Base-by-base conservation (phyloP, 1,140 invertebrate species). In the Drosophila repletoides region DNA sequence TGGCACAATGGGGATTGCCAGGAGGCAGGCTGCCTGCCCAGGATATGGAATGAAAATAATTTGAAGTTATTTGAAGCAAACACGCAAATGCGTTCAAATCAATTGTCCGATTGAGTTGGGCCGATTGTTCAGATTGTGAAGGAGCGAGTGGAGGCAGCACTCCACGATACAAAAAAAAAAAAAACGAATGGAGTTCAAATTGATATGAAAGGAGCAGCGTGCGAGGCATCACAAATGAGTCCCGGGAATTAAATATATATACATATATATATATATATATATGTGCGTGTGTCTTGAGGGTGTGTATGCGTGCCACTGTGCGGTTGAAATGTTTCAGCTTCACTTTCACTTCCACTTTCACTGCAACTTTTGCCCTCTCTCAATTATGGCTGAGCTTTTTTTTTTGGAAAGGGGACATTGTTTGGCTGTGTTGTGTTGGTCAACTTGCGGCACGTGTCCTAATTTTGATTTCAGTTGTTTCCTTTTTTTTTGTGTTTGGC, bases 11-110 rank as follows among this genome's bases (percentile, higher is more conserved):
- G 74, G 61, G 75, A 77, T 24, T 66, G 53, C 19, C 22, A 21
- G 22, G 26, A 15, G 5, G 7, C 9, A 15, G 17, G 17, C 29
- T 5, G 31, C 2, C 33, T n/a, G 29, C 58, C 61, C 69, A 60
- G 49, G 21, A 53, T 31, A 41, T 19, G 6, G 40, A 58, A 55
- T 59, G 55, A 59, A 84, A 72, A 84, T 84, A 84, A 84, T 84
- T 84, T 75, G 49, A 75, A 80, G 76, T 86, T 86, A 86, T 86
- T 80, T 63, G 80, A 34, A 60, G 64, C 75, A 88, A 88, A 71
- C 88, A 89, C 83, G 81, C 87, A 87, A 89, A 89, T 89, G 81
- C 83, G 81, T 84, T 86, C 75, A 60, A 88, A 89, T 89, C 88
- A 89, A 89, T 89, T 89, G 81, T 84, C 66, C 80, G 59, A 84